Evolutionary conservation across 2,888 invertebrate genomes (phyloP), one percentile per base, ranked within the genome.

Genomic region (Brenthis hecate): DNA sequence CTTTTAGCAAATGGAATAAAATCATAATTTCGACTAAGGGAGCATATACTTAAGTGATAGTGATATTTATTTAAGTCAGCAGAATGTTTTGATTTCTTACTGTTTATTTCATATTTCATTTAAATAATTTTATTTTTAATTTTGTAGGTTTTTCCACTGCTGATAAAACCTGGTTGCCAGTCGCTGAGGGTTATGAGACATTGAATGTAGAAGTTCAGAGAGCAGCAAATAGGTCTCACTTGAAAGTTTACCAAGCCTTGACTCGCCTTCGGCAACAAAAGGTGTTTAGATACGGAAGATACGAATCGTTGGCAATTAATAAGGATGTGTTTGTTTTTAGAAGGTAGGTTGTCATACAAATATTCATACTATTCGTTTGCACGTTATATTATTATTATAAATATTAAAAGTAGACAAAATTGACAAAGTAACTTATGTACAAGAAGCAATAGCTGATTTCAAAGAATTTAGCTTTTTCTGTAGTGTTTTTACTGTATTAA

Each of bases 151-250:
- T 96, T 78, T 94, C 95, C 0, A 89, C 84, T 0, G 91, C 84
- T 11, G 87, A 86, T 0, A 85, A 83, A 3, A 94, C 96, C 0
- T 96, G 96, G 96, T 80, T 96, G 13, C 96, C 96, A 2, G 93
- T 96, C 0, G 93, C 95, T 62, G 85, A 92, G 0, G 94, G 95
- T 72, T 96, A 95, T 77, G 85, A 87, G 73, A 87, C 79, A 0
- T 78, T 94, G 43, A 96, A 96, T 77, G 93, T 95, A 0, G 91
- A 91, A 71, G 88, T 80, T 0, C 94, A 96, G 80, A 89, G 81
- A 68, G 76, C 79, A 6, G 83, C 84, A 0, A 79, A 82, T 0
- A 85, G 87, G 48, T 95, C 95, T 36, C 95, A 95, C 73, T 93
- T 94, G 70, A 94, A 94, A 73, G 86, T 95, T 13, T 96, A 96